Conservation (phyloP, 2,113 vertebrate genomes). For the Todiramphus chloris region DNA sequence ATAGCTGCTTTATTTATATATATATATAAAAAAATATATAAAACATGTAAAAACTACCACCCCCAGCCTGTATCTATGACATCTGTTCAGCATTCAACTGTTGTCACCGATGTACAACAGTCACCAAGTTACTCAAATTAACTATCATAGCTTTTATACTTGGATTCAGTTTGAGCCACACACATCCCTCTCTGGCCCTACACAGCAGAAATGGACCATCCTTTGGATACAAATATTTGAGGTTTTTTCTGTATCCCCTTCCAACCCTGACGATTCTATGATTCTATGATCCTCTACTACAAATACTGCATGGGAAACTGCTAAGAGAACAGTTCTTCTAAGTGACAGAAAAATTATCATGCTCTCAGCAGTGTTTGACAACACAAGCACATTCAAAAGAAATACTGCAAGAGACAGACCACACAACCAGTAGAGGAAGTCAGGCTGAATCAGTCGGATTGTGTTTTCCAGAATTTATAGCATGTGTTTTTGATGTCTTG, state of each 20-base stretch:
- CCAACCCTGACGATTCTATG: background rate
- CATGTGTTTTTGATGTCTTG: background rate
- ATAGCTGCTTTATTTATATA: no score
- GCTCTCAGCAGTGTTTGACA: background rate
- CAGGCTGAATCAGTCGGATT: background rate
- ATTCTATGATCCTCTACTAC: background rate
- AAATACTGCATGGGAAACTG: background rate
- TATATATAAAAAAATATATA: no score
- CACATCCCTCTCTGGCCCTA: background rate
- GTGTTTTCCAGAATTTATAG: background rate
- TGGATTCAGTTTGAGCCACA: background rate
- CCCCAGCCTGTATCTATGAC: no score
- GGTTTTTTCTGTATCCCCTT: background rate
- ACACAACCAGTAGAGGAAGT: background rate
- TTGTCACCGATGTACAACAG: no score
- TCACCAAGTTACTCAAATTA: no score
- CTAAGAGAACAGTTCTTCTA: background rate
- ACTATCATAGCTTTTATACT: background rate
- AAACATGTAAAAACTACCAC: no score
- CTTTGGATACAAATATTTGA: background rate
- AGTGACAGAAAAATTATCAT: background rate
- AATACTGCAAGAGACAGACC: background rate
- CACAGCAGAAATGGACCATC: background rate
- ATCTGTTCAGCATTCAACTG: no score
- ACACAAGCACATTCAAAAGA: background rate